phyloP scores from a whole-genome alignment of 2,113 vertebrate species.

The Synchiropus splendidus region DNA sequence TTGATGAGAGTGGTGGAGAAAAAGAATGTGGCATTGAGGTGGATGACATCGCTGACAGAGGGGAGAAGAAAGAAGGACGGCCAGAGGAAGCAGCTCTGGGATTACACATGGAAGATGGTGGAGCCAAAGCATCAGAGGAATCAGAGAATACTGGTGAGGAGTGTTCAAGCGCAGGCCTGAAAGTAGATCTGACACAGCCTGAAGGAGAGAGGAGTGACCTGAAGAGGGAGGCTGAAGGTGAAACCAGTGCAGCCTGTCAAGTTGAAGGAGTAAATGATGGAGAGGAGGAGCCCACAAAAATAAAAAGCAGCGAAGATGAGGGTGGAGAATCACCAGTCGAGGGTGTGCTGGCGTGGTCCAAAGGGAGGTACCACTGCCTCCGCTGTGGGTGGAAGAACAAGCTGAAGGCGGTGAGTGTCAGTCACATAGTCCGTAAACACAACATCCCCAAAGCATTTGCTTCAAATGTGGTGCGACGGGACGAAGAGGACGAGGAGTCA shows the following conservation, averaged over 20 bases:
- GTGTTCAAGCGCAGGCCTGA: no score
- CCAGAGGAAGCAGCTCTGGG: constrained; percentile 4
- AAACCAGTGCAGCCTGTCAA: not conserved
- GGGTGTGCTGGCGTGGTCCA: constrained; percentile 8
- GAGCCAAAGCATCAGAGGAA: no score
- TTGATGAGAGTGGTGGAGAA: constrained; percentile 3
- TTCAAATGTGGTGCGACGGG: constrained; percentile 12
- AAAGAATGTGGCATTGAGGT: not conserved
- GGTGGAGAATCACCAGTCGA: not conserved
- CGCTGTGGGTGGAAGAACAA: constrained; percentile 43
- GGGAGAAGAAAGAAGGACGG: constrained; percentile 2
- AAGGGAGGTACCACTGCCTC: constrained; percentile 23
- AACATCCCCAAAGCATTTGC: constrained; percentile 35
- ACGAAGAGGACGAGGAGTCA: constrained; percentile 15
- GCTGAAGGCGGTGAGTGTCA: constrained; percentile 19
- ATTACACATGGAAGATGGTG: not conserved
- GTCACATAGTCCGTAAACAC: constrained; percentile 40
- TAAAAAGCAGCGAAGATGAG: not conserved
- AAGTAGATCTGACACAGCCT: no score
- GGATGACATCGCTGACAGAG: not conserved
- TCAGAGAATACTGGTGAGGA: no score
- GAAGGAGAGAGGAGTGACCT: not conserved
- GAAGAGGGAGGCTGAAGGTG: not conserved
- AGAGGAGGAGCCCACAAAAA: not conserved
- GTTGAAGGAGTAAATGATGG: not conserved